Evolutionary conservation across 2,888 invertebrate species (phyloP), one percentile per base, ranked within the genome.

Genomic region (Hyles lineata): DNA sequence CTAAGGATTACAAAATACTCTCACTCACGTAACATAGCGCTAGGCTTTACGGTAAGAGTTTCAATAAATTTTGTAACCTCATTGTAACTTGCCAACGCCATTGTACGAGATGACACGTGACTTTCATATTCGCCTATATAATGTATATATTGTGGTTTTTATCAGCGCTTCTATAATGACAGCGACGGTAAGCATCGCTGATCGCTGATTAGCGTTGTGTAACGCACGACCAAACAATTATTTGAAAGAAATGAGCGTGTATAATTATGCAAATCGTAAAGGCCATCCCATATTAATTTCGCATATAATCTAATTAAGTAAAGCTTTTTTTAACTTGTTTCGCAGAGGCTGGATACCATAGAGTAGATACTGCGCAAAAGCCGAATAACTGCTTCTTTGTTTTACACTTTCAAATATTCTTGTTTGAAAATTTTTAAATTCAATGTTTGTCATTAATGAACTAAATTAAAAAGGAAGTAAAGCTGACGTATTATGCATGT

Each of bases 1-100:
- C 88, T 88, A 89, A 85, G 85, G 87, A 90, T 93, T 93, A 91
- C 92, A 91, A 93, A 93, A 93, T 90, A 90, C 90, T 88, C 90
- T 90, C 87, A 86, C 88, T 92, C 88, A 91, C 90, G 92, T 92
- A 93, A 92, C 87, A 82, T 43, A 80, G 78, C 80, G 82, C 81
- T 85, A 84, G 84, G 82, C 84, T 82, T 84, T 80, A 82, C 80
- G 80, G 84, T 81, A 83, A 83, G 81, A 84, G 82, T 84, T 83
- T 86, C 83, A 85, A 85, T 87, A 84, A 83, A 82, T 84, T 85
- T 87, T 85, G 84, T 84, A 85, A 85, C 83, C 82, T 85, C 87
- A 84, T 85, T 84, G 84, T 75, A 82, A 76, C 77, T 76, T 79
- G 78, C 78, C 82, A 80, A 73, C 78, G 76, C 78, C 79, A 81